These are phyloP conservation scores for Drosophila quadrilineata DNA, from an alignment of 1,140 invertebrate species.

Conservation along the genomic window DNA sequence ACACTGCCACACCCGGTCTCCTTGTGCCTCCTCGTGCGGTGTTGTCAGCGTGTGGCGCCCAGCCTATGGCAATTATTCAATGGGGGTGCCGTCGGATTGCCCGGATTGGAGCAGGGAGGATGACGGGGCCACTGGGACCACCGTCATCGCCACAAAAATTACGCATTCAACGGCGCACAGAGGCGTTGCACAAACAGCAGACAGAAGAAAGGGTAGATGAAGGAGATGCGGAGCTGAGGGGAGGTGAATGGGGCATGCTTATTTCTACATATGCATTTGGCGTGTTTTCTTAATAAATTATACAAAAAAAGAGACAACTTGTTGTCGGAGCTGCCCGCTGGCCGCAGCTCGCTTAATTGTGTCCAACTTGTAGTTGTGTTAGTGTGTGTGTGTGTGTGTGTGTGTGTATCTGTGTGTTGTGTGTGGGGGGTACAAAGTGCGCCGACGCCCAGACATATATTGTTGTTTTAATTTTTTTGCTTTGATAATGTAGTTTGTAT, in stretches of 20 bases:
- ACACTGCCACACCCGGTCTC: not conserved
- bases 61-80: slow-evolving; percentile 76
- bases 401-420: not conserved
- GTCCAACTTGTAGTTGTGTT: not conserved
- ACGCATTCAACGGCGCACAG: slow-evolving; percentile 68
- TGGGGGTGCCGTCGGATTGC: slow-evolving; percentile 65
- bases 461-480: slow-evolving; percentile 9
- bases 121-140: slow-evolving; percentile 43
- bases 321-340: no score
- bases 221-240: not conserved
- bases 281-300: slow-evolving; percentile 65
- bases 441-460: slow-evolving; percentile 43
- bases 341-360: slow-evolving; percentile 37
- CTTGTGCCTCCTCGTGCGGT: not conserved
- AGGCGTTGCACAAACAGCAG: slow-evolving; percentile 63
- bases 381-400: not conserved
- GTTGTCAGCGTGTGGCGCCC: slow-evolving; percentile 63
- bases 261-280: slow-evolving; percentile 54
- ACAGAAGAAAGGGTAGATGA: not conserved
- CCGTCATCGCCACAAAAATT: slow-evolving; percentile 54
- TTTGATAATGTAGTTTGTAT: no score
- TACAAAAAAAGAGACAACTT: slow-evolving; percentile 37
- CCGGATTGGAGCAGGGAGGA: slow-evolving; percentile 21
- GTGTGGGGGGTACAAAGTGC: slow-evolving; percentile 30
- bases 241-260: slow-evolving; percentile 12